These are phyloP conservation scores for Agonum fuliginosum DNA, from an alignment of 2,888 invertebrate genomes.

Conservation along the genomic window DNA sequence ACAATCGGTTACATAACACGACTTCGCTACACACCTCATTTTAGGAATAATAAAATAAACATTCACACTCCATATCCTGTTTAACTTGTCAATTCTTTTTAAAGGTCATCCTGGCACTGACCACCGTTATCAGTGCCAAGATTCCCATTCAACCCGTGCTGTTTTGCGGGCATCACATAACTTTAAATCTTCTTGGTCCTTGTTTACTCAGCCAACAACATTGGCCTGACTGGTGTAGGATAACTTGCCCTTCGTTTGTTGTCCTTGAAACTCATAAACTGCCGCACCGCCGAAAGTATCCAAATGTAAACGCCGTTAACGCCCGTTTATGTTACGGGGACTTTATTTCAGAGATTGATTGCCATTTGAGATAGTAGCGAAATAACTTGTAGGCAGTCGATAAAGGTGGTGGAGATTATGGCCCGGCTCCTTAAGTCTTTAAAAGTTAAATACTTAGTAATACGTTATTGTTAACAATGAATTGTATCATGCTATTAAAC, in stretches of 20 bases:
- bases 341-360: background rate
- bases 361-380: background rate
- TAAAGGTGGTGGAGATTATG: too few species aligned
- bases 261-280: background rate
- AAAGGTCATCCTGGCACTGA: background rate
- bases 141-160: background rate
- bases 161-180: slow-evolving; percentile 5
- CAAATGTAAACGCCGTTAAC: background rate
- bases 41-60: too few species aligned
- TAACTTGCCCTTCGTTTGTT: too few species aligned
- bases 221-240: too few species aligned
- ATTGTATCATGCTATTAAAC: too few species aligned
- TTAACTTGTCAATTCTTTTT: too few species aligned
- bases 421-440: too few species aligned
- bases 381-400: background rate
- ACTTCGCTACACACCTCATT: too few species aligned
- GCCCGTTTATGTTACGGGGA: background rate
- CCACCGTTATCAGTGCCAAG: background rate
- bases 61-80: too few species aligned
- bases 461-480: too few species aligned
- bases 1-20: too few species aligned
- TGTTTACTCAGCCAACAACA: background rate
- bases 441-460: too few species aligned
- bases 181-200: slow-evolving; percentile 15
- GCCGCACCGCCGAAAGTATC: background rate